Base-by-base conservation (phyloP, 1,140 invertebrate genomes). In the Rhagoletis pomonella region DNA sequence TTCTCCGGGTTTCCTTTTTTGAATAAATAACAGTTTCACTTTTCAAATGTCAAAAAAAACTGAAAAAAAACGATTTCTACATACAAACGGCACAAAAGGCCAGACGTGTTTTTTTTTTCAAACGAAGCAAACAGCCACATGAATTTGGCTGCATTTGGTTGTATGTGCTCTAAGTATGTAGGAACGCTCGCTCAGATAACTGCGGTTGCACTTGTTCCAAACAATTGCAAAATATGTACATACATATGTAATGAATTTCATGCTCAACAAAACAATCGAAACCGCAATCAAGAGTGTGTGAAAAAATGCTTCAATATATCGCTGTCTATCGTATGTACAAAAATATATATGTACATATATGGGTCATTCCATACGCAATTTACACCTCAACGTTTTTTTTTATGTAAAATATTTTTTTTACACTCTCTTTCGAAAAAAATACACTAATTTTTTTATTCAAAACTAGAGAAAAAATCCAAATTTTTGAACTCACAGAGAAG, bases 131-230 rank as follows among this genome's bases (percentile, higher is more conserved):
- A n/a, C 42, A 14, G 12, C 12, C 10, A 47, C 42, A 73, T 44
- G 4, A 77, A 77, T 47, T 1, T 44, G 14, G 44, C 17, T 3
- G 6, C 29, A 42, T 73, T 14, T 47, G 55, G 5, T 77, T 77
- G 44, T 55, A 7, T 81, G 12, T 29, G 19, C 6, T 39, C 5
- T 47, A 77, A 47, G 42, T 77, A 12, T 73, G 39, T 44, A 73
- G 1, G 14, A 47, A 73, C 2, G 17, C 3, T 81, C n/a, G 14
- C 73, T 55, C 1, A 55, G 17, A 4, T n/a, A 47, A 47, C 14
- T 73, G 19, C 17, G n/a, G 73, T 81, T 55, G 73, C 47, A 81
- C 73, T 81, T 81, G 73, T 81, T 50, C 4, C 69, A 77, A 77
- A 50, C 44, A 77, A 50, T 55, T 81, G 73, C 19, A 62, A 62